A percentile compares a stretch with the other conserved stretches of the same genome.
These are phyloP conservation scores for Agonopterix alstromeriana DNA, from an alignment of 2,888 invertebrate genomes.

Conservation along the genomic window DNA sequence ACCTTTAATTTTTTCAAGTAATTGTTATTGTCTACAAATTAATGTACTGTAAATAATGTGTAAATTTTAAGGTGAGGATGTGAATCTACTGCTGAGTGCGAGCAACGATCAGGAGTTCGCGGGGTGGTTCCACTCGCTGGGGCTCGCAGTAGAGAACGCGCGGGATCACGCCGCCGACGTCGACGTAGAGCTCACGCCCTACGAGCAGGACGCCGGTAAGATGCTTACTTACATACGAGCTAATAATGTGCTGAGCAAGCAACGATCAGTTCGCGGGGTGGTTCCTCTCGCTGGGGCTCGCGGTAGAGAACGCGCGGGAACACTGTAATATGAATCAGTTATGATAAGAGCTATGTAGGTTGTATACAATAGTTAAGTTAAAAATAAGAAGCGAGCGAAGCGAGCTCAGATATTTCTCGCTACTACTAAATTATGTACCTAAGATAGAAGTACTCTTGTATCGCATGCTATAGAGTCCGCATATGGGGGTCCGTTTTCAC, in stretches of 20 bases:
- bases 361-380: too few relatives aligned
- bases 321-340: too few relatives aligned
- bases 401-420: too few relatives aligned
- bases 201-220: slow-evolving; percentile 39
- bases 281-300: slow-evolving; percentile 85
- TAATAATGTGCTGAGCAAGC: slow-evolving; percentile 76
- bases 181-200: slow-evolving; percentile 47
- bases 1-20: too few relatives aligned
- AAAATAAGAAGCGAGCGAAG: too few relatives aligned
- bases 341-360: too few relatives aligned
- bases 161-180: slow-evolving; percentile 18
- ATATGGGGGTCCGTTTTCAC: too few relatives aligned
- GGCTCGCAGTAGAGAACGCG: slow-evolving; percentile 58
- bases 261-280: slow-evolving; percentile 90
- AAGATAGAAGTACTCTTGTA: too few relatives aligned
- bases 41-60: slow-evolving; percentile 1
- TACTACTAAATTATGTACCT: too few relatives aligned
- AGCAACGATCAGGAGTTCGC: slow-evolving; percentile 90
- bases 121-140: slow-evolving; percentile 90
- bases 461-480: too few relatives aligned
- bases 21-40: background rate
- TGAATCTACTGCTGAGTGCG: slow-evolving; percentile 91
- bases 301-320: slow-evolving; percentile 30
- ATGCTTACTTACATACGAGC: background rate
- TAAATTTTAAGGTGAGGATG: slow-evolving; percentile 64